A percentile compares a stretch with the other conserved stretches of the same genome.
phyloP scores from a whole-genome alignment of 2,113 vertebrate genomes.

The Tringa solitaria region DNA sequence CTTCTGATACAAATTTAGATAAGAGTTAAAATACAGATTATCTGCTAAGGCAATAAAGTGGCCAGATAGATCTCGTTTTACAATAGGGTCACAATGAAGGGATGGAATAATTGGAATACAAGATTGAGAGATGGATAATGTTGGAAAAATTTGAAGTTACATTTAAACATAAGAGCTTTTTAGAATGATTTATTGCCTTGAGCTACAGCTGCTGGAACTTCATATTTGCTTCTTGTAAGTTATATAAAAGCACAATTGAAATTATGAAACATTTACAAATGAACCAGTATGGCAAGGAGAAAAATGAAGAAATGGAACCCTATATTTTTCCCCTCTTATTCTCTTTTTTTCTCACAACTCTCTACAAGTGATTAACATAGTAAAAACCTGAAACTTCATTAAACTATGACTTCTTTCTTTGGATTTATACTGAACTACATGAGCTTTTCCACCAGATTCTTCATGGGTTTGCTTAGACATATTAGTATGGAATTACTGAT shows the following conservation, averaged over 20 bases:
- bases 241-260: slow-evolving; percentile 41
- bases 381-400: neutral
- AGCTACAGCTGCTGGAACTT: slow-evolving; percentile 38
- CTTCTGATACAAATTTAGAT: slow-evolving; percentile 1
- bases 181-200: slow-evolving; percentile 32
- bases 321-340: neutral
- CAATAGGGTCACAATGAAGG: neutral
- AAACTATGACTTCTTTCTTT: neutral
- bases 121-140: neutral
- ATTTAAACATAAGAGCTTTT: slow-evolving; percentile 16
- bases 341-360: neutral
- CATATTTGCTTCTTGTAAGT: slow-evolving; percentile 15
- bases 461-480: neutral
- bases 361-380: neutral
- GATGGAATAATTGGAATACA: neutral
- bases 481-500: neutral
- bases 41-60: slow-evolving; percentile 7
- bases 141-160: slow-evolving; percentile 37
- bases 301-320: neutral
- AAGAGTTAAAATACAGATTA: neutral
- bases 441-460: neutral
- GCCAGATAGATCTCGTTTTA: slow-evolving; percentile 19
- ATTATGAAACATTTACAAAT: slow-evolving; percentile 49
- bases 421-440: neutral
- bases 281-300: neutral